A percentile compares a stretch with the other conserved stretches of the same genome.
Conservation (phyloP, 2,888 invertebrate species). For the Ectemnius cavifrons region DNA sequence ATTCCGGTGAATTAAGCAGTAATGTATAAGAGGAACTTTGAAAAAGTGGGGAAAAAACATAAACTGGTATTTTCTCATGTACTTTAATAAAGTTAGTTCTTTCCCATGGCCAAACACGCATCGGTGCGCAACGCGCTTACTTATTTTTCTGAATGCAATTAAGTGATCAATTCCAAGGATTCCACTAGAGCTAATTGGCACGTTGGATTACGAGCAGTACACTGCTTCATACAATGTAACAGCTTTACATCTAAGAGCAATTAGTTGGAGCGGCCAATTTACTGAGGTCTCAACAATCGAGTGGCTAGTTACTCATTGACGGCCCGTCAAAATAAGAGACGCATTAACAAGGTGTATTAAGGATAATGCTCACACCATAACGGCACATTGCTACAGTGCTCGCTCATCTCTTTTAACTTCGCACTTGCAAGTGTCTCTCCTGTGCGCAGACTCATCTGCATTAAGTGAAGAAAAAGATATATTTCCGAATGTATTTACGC, state of each 20-base stretch:
- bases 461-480: too few relatives aligned
- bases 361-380: slow-evolving; percentile 23
- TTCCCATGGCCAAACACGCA: neutral
- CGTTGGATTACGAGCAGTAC: neutral
- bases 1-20: too few relatives aligned
- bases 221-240: neutral
- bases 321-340: slow-evolving; percentile 22
- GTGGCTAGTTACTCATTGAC: slow-evolving; percentile 18
- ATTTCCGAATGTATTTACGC: too few relatives aligned
- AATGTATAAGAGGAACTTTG: too few relatives aligned
- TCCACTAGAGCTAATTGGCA: neutral
- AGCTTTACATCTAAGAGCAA: slow-evolving; percentile 3
- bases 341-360: slow-evolving; percentile 28
- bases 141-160: neutral
- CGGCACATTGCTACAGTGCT: slow-evolving; percentile 3
- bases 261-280: slow-evolving; percentile 9
- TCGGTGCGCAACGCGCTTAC: neutral
- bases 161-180: neutral
- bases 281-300: neutral
- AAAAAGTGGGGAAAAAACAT: too few relatives aligned
- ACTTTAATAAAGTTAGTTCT: neutral
- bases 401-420: too few relatives aligned
- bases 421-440: slow-evolving; percentile 5
- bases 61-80: too few relatives aligned
- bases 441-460: neutral